phyloP scores from a whole-genome alignment of 2,113 vertebrate genomes.

The Malurus alboscapulatus region DNA sequence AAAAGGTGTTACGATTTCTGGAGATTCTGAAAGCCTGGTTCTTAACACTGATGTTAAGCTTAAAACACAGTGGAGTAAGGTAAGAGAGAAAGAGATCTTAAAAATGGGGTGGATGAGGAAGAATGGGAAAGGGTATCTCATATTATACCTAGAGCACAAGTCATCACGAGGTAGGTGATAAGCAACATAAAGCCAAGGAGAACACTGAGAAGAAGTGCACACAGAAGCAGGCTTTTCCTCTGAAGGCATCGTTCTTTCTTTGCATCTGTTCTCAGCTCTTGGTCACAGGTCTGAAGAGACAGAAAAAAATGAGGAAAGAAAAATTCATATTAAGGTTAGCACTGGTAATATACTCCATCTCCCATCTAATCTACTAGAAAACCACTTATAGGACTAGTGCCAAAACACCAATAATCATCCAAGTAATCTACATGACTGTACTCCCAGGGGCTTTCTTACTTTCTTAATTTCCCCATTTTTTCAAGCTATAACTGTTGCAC shows the following conservation, averaged over 20 bases:
- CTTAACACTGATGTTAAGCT: neutral
- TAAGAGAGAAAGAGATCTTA: neutral
- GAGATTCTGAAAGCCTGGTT: neutral
- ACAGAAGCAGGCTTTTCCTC: slow-evolving; percentile 34
- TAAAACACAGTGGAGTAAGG: neutral
- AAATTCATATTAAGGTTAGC: neutral
- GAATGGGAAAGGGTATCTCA: neutral
- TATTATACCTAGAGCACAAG: slow-evolving; percentile 67
- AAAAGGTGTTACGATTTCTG: neutral
- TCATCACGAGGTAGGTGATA: slow-evolving; percentile 77
- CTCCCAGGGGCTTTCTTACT: neutral
- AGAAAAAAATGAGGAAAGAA: slow-evolving; percentile 9
- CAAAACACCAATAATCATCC: neutral
- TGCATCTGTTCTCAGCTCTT: slow-evolving; percentile 17
- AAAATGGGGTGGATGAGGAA: neutral
- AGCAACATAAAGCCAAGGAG: slow-evolving; percentile 76
- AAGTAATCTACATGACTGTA: neutral
- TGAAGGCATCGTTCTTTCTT: slow-evolving; percentile 29
- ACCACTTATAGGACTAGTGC: neutral
- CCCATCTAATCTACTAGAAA: neutral
- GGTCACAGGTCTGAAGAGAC: slow-evolving; percentile 41
- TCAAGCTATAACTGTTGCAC: neutral
- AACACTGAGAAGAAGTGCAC: slow-evolving; percentile 54
- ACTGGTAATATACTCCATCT: neutral
- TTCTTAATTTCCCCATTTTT: neutral